Evolutionary conservation across 2,113 vertebrate genomes (phyloP).

Genomic region (Rafetus swinhoei): DNA sequence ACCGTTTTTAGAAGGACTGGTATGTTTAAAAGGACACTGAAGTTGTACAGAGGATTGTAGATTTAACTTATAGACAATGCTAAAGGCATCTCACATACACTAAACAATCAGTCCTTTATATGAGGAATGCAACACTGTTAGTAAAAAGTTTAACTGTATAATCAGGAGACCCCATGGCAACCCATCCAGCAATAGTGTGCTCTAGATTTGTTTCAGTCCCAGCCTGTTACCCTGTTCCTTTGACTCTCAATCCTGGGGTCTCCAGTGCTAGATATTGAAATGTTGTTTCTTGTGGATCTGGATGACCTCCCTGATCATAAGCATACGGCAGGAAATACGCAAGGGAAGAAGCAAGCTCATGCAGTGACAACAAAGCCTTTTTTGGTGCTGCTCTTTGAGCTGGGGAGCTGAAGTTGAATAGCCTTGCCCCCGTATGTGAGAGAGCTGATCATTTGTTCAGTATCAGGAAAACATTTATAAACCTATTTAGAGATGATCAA

Average conservation of each 20-base stretch:
- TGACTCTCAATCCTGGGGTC: rapidly evolving
- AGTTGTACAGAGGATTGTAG: background rate
- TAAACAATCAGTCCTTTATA: background rate
- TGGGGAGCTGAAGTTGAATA: background rate
- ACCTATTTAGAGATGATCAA: background rate
- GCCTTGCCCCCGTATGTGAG: background rate
- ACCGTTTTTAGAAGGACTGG: conserved; percentile 16
- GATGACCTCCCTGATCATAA: background rate
- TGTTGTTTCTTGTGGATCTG: rapidly evolving
- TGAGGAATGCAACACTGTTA: background rate
- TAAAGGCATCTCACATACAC: background rate
- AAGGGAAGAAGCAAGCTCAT: background rate
- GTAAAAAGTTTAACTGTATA: background rate
- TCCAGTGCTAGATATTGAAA: background rate
- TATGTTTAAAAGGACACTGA: background rate
- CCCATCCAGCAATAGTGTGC: background rate
- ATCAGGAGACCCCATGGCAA: background rate
- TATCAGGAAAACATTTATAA: background rate
- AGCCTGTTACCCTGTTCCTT: rapidly evolving
- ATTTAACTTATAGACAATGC: background rate
- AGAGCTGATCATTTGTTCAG: background rate
- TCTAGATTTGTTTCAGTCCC: rapidly evolving
- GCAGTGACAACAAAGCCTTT: background rate
- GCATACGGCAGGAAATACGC: background rate
- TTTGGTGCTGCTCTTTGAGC: background rate